Evolutionary conservation across 2,888 invertebrate species (phyloP).

Genomic region (Hymenopus coronatus): DNA sequence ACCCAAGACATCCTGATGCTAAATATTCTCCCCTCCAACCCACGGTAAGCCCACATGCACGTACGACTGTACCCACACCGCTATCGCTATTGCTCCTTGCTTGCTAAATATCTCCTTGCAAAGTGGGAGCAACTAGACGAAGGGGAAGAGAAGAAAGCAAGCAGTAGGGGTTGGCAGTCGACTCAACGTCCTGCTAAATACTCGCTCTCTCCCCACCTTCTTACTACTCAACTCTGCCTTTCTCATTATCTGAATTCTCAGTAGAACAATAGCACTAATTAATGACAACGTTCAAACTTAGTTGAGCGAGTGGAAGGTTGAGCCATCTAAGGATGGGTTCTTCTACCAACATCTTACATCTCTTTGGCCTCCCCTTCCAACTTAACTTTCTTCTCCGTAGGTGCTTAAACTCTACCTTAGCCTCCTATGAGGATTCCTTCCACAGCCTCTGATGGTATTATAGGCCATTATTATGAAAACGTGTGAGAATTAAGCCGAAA

Average conservation of each 20-base stretch:
- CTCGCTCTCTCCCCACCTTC: slow-evolving; percentile 19
- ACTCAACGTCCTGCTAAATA: slow-evolving; percentile 27
- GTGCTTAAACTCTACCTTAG: slow-evolving; percentile 10
- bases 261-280: slow-evolving; percentile 35
- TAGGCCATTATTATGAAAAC: slow-evolving; percentile 22
- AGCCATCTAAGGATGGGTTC: slow-evolving; percentile 8
- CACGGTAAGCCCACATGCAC: not conserved
- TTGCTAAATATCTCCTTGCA: slow-evolving; percentile 28
- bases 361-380: not conserved
- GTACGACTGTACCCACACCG: not conserved
- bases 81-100: slow-evolving; percentile 25
- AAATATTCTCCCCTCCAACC: slow-evolving; percentile 13
- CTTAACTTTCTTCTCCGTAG: not conserved
- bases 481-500: slow-evolving; percentile 19
- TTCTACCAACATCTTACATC: slow-evolving; percentile 12
- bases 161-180: not conserved
- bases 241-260: slow-evolving; percentile 35
- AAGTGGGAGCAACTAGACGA: not conserved
- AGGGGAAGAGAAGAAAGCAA: not conserved
- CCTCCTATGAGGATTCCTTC: not conserved
- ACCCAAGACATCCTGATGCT: slow-evolving; percentile 25
- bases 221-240: slow-evolving; percentile 20
- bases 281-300: slow-evolving; percentile 31
- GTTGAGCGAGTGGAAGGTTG: slow-evolving; percentile 20
- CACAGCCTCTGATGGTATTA: slow-evolving; percentile 20